A percentile compares a stretch with the other conserved stretches of the same genome.
These are phyloP conservation scores for Amphibalanus amphitrite DNA, from an alignment of 1,140 invertebrate genomes.

Conservation along the genomic window DNA sequence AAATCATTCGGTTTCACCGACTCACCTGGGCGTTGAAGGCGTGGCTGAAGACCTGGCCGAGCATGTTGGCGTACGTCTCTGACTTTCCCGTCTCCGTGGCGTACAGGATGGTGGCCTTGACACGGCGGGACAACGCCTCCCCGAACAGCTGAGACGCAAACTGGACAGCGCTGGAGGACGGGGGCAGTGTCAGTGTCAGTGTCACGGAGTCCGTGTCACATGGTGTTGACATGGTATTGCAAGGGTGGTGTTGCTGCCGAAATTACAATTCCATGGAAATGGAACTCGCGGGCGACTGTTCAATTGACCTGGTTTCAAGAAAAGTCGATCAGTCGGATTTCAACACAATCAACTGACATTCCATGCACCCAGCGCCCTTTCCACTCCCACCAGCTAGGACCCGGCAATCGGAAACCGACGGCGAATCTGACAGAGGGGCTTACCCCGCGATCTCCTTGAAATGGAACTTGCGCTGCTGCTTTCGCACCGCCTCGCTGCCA, in stretches of 20 bases:
- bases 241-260: too few species aligned
- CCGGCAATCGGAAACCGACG: too few species aligned
- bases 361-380: too few species aligned
- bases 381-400: too few species aligned
- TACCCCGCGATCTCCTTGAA: constrained; percentile 91
- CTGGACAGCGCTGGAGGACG: constrained; percentile 66
- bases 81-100: constrained; percentile 92
- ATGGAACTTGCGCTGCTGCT: constrained; percentile 69
- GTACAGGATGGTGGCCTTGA: constrained; percentile 84
- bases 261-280: too few species aligned
- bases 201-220: too few species aligned
- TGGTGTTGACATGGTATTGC: too few species aligned
- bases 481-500: constrained; percentile 30
- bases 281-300: too few species aligned
- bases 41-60: constrained; percentile 77
- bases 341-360: too few species aligned
- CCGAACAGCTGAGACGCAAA: constrained; percentile 94
- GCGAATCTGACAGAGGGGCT: constrained; percentile 11
- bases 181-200: constrained; percentile 6
- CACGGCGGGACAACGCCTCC: constrained; percentile 70
- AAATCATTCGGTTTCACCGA: too few species aligned
- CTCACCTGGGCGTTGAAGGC: constrained; percentile 81
- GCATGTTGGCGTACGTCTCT: constrained; percentile 76
- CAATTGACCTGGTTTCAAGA: too few species aligned
- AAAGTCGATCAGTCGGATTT: too few species aligned